Base-by-base conservation (phyloP, 2,888 invertebrate species). In the Luffia ferchaultella region DNA sequence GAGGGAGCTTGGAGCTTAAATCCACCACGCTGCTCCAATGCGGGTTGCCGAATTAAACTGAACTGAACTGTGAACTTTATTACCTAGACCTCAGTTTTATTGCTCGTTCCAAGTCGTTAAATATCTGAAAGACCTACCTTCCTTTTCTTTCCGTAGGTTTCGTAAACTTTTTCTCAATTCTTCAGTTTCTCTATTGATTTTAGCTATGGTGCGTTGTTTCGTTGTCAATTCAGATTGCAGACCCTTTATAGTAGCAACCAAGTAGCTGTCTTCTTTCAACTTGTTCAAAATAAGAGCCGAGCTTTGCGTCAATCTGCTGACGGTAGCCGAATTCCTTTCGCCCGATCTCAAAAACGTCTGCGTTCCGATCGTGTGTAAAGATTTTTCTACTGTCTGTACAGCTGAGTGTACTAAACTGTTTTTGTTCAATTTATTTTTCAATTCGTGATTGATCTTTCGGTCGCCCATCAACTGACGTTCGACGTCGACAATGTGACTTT, bases 171-270 rank as follows among this genome's bases (percentile, higher is more conserved):
- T 93, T 61, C 88, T 88, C 51, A 91, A 70, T 54, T 93, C 93
- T 42, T 93, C 92, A 44, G 91, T 79, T 63, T 93, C 93, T 57
- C 90, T 88, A 42, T 90, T 91, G 46, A 93, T 76, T 56, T 91
- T 90, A 40, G 86, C 80, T 54, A 92, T 85, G 1, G 88, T 86
- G 58, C 92, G 90, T 61, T 93, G 93, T 68, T 93, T 93, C 30
- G 87, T 87, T 2, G 89, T 86, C 48, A 93, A 65, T 63, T 93
- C 93, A 0, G 89, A 72, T 65, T 93, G 91, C 63, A 93, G 75
- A 1, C 93, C 93, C 54, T 93, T 88, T 59, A 93, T 91, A 0
- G 93, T 93, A 0, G 93, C 92, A 18, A 93, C 70, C 46, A 93
- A 79, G 75, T 93, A 92, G 30, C 90, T 86, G 58, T 93, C 93